phyloP scores from a whole-genome alignment of 2,888 invertebrate genomes.

The Miltochrista miniata region DNA sequence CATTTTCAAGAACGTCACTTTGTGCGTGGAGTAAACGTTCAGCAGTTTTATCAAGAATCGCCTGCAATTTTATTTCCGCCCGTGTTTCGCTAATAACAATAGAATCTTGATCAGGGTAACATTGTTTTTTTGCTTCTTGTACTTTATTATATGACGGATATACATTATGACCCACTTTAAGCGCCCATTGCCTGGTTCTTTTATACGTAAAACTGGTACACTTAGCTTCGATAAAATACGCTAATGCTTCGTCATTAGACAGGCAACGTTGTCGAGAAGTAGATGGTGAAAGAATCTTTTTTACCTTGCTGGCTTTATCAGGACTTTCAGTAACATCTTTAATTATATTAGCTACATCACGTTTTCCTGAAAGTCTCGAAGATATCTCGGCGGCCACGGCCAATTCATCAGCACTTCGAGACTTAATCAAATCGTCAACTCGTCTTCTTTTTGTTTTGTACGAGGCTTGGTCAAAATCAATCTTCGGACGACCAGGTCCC shows the following conservation, averaged over 20 bases:
- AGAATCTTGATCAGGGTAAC: neutral
- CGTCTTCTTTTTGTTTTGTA: neutral
- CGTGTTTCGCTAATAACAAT: too few species aligned
- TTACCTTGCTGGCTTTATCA: neutral
- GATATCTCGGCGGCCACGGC: neutral
- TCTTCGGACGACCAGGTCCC: neutral
- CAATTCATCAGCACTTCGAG: too few species aligned
- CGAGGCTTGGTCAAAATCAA: neutral
- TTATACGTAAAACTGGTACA: neutral
- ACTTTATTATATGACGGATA: neutral
- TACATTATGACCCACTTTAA: neutral
- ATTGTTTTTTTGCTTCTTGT: neutral
- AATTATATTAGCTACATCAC: neutral
- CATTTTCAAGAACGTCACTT: slow-evolving; percentile 1
- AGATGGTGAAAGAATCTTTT: neutral
- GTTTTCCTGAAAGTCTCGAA: neutral
- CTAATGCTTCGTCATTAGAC: too few species aligned
- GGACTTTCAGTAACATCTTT: neutral
- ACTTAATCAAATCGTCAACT: neutral
- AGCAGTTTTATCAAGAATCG: neutral
- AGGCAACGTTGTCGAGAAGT: neutral
- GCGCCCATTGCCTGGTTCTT: neutral
- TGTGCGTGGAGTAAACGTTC: neutral
- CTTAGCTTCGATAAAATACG: too few species aligned
- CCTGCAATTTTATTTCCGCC: too few species aligned